Conservation (phyloP, 2,888 invertebrate genomes). For the Calameuta pallipes region DNA sequence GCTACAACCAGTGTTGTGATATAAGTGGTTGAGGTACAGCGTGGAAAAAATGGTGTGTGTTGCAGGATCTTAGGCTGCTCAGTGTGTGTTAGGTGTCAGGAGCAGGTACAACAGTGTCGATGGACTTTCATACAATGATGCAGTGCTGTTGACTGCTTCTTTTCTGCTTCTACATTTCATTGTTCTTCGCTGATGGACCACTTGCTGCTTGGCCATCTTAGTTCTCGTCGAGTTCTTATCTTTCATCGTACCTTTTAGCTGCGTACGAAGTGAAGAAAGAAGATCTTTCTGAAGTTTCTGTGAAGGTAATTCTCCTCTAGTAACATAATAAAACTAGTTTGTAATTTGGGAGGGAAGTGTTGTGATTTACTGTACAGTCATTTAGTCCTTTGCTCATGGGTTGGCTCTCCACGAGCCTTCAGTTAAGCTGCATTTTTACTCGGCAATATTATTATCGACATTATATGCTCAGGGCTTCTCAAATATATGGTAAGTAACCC, state of each 20-base stretch:
- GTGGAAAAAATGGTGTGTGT: conserved; percentile 47
- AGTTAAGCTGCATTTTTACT: neutral
- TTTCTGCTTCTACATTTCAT: conserved; percentile 49
- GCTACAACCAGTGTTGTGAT: neutral
- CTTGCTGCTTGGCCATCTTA: conserved; percentile 52
- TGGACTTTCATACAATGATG: conserved; percentile 20
- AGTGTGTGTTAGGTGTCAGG: conserved; percentile 54
- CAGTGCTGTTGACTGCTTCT: conserved; percentile 42
- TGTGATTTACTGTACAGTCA: conserved; percentile 39
- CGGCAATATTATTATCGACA: conserved; percentile 1
- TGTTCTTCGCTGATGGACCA: conserved; percentile 44
- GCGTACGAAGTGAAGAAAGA: conserved; percentile 46
- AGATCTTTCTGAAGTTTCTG: conserved; percentile 55
- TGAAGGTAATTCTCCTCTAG: conserved; percentile 56
- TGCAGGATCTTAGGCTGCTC: conserved; percentile 55
- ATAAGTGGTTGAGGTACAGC: conserved; percentile 13
- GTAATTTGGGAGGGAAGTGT: conserved; percentile 49
- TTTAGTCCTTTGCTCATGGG: conserved; percentile 8
- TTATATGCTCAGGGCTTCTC: conserved; percentile 3
- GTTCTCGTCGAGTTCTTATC: conserved; percentile 53
- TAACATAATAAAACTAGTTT: conserved; percentile 59
- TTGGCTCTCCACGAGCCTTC: neutral
- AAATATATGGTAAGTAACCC: conserved; percentile 11
- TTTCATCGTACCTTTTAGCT: conserved; percentile 56
- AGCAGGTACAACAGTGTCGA: conserved; percentile 3